Percentiles rank a stretch among this genome's conserved stretches.
These are phyloP conservation scores for Nemopilema nomurai DNA, from an alignment of 30 jellyfish, hydroid and myxozoan genomes.

Conservation along the genomic window DNA sequence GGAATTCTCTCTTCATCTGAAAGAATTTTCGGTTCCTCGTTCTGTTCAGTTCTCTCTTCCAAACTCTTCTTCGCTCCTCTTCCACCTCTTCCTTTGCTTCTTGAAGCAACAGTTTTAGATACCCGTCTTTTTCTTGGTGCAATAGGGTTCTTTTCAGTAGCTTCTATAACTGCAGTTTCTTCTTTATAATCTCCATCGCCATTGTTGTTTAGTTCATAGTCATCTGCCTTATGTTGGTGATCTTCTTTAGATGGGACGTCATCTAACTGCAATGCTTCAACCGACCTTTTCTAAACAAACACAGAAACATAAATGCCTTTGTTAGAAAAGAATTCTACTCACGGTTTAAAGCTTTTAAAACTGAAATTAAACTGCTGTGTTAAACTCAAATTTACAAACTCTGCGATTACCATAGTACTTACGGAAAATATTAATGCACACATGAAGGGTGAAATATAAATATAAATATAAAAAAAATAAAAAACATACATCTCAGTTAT, in stretches of 20 bases:
- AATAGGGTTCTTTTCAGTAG: background rate
- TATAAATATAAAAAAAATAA: too few relatives aligned
- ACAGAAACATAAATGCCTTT: too few relatives aligned
- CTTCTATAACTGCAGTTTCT: background rate
- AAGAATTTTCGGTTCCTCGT: background rate
- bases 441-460: too few relatives aligned
- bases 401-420: too few relatives aligned
- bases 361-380: too few relatives aligned
- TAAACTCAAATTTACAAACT: too few relatives aligned
- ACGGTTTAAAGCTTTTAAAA: too few relatives aligned
- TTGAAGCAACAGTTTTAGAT: background rate
- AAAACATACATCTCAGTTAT: too few relatives aligned
- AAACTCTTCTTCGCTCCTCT: background rate
- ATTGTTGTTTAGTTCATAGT: background rate
- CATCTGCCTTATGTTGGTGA: background rate
- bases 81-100: background rate
- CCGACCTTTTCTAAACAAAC: background rate
- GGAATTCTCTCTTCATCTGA: background rate
- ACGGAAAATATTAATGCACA: too few relatives aligned
- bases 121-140: background rate
- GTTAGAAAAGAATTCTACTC: too few relatives aligned
- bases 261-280: background rate
- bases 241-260: background rate
- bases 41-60: background rate
- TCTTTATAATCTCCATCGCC: background rate